Evolutionary conservation across 2,888 invertebrate genomes (phyloP), one percentile per base, ranked within the genome.

Genomic region (Clanis bilineata): DNA sequence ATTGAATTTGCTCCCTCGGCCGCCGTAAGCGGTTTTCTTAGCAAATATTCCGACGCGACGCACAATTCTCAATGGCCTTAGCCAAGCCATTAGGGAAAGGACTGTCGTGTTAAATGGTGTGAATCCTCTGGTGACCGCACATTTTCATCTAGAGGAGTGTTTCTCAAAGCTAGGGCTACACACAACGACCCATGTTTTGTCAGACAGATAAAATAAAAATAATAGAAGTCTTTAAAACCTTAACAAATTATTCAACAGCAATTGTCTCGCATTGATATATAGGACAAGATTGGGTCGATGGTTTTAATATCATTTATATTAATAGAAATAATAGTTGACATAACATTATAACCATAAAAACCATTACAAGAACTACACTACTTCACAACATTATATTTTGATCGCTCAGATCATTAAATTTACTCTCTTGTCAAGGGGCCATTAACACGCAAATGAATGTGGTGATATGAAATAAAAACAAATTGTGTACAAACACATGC

Each of bases 51-150:
- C 28, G 28, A 28, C 32, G 51, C 4, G 9, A 18, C 51, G 32
- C 32, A 47, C 6, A 32, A 51, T 51, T 45, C 12, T 56, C n/a
- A 56, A 47, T 45, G 45, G 45, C 10, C 38, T 32, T n/a, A 28
- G 43, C 32, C 32, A 36, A 28, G 22, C 41, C 41, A 59, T 59
- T 59, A 59, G 4, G 58, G 25, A 54, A 55, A 44, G 55, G 55
- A 36, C 43, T 15, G 41, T 51, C 22, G 55, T 59, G 55, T 59
- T 59, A 59, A 59, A 59, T 59, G 32, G 44, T 18, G 38, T 43
- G 51, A 59, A 44, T 12, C 43, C 43, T 36, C n/a, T 21, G 32
- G 32, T 36, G 47, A 56, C 45, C 47, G 60, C 60, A 60, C 56
- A 47, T 47, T 60, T 56, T 47, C 25, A 28, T 60, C 10, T 56